These are phyloP conservation scores for Sebastes iracundus DNA, from an alignment of 2,797 vertebrate genomes.

Conservation along the genomic window DNA sequence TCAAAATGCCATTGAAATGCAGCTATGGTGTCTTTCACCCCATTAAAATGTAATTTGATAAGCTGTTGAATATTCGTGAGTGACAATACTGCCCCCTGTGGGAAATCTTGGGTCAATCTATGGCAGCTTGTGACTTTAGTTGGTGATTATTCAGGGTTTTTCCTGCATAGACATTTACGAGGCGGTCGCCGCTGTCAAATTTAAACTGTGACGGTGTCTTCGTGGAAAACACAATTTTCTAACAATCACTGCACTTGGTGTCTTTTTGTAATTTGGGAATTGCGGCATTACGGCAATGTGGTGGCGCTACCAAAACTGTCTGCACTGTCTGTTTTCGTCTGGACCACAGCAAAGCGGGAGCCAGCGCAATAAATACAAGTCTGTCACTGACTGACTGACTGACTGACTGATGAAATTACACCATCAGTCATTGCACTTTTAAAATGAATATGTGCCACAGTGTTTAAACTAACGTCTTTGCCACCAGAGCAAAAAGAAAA, in stretches of 20 bases:
- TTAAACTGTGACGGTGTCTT: not conserved
- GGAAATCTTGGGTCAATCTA: not conserved
- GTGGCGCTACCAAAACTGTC: not conserved
- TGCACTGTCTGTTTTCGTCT: no score
- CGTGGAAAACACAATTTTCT: not conserved
- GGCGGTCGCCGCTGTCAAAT: not conserved
- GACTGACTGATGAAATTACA: not conserved
- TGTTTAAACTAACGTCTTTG: not conserved
- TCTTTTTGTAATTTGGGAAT: no score
- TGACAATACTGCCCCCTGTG: not conserved
- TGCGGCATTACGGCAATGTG: not conserved
- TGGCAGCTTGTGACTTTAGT: not conserved
- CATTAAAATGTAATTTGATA: not conserved
- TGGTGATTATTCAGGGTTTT: not conserved
- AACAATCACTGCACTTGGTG: not conserved
- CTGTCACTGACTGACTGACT: not conserved
- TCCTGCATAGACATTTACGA: not conserved
- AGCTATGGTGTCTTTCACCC: not conserved
- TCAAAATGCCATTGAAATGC: not conserved
- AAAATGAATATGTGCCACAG: not conserved
- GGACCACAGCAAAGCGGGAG: no score
- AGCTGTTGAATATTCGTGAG: not conserved
- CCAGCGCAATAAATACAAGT: not conserved
- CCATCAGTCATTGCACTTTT: not conserved
- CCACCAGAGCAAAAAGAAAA: not conserved